Base-by-base conservation (phyloP, 2,113 vertebrate genomes). In the Phaethornis superciliosus region DNA sequence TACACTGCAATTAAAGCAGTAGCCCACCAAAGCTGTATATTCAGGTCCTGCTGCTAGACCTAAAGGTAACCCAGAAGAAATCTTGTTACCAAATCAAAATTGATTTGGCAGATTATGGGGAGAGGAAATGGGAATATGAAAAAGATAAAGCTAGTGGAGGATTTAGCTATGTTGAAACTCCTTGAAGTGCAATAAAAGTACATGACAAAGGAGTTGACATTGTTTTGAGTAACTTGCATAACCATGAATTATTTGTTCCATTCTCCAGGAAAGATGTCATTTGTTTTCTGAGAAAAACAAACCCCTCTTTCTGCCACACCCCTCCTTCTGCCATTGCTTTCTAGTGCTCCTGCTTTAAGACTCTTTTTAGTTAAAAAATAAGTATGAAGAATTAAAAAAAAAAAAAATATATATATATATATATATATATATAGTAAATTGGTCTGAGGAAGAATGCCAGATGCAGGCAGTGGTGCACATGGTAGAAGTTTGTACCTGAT, bases 331-430 rank as follows among this genome's bases (percentile, higher is more conserved):
- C n/a, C 28, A 23, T 67, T 2, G 0, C 42, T 70, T 82, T 74
- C 37, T 59, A 40, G 16, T 14, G 20, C 12, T 74, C 28, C 26
- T 44, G 14, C 11, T 78, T 51, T 80, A 76, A 68, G 55, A 47
- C 24, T 11, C 28, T 20, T 49, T 70, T 54, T 74, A 37, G 70
- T n/a, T 49, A 6, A 74, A 56, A 64, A 60, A 52, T 18, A 27
- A 51, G 6, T 40, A 62, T 2, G 6, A 22, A 49, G 10, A 40
- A 40, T 40, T 40, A 84, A 90, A 59, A 24, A 44, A 15, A 13
- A 72, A 72, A 81, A 51, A 7, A 0, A 0, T 77, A 8, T 0
- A 5, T 71, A 85, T 70, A 4, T 74, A 81, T 51, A 7, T 0
- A 0, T 77, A 8, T 0, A 5, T 71, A 85, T 70, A 4, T 74